Conservation (phyloP, 2,888 invertebrate species). For the Anagyrus pseudococci region DNA sequence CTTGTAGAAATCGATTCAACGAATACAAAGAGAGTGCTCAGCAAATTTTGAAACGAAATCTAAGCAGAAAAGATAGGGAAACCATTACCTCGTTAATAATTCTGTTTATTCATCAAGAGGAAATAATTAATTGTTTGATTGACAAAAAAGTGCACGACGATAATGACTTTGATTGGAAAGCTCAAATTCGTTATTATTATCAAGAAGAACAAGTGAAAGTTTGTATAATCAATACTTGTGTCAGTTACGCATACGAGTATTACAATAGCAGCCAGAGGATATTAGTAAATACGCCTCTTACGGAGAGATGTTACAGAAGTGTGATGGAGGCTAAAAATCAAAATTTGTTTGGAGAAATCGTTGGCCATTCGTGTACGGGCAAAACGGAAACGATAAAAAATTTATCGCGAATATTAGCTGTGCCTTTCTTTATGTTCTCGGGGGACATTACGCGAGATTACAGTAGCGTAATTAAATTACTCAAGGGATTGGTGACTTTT, state of each 20-base stretch:
- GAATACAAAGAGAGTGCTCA: conserved; percentile 67
- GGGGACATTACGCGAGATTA: conserved; percentile 66
- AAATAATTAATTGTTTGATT: conserved; percentile 62
- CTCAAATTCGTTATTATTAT: conserved; percentile 68
- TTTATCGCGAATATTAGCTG: conserved; percentile 67
- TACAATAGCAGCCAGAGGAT: conserved; percentile 63
- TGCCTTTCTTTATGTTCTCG: conserved; percentile 67
- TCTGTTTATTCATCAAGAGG: conserved; percentile 66
- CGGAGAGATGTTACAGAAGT: conserved; percentile 67
- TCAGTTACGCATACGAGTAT: conserved; percentile 70
- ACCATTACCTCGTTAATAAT: conserved; percentile 66
- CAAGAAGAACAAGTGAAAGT: conserved; percentile 60
- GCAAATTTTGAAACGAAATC: conserved; percentile 66
- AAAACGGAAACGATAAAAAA: conserved; percentile 67
- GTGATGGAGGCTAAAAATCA: conserved; percentile 69
- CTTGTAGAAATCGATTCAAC: conserved; percentile 62
- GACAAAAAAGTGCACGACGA: conserved; percentile 57
- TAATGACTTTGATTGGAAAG: conserved; percentile 68
- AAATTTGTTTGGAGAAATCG: conserved; percentile 65
- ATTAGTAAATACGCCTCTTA: conserved; percentile 62
- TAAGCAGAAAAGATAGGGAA: conserved; percentile 65
- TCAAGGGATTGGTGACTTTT: conserved; percentile 66
- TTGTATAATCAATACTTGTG: conserved; percentile 64
- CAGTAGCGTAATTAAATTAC: conserved; percentile 64
- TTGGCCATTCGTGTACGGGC: conserved; percentile 64